Evolutionary conservation across 2,888 invertebrate genomes (phyloP), one percentile per base, ranked within the genome.

Genomic region (Ectemnius lituratus): DNA sequence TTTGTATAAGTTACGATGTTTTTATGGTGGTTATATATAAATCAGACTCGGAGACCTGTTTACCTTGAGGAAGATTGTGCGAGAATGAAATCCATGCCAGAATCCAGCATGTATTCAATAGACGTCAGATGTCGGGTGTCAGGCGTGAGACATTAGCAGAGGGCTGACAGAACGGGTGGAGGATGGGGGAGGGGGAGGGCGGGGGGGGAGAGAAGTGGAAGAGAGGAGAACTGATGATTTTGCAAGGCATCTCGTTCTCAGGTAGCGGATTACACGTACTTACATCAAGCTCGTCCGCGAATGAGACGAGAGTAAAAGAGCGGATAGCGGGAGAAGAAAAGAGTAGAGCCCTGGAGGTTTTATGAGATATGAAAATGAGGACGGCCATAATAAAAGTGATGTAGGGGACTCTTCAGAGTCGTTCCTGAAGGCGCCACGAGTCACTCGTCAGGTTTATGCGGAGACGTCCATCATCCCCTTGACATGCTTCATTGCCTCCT

Each of bases 321-420:
- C 37, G 37, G 37, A 37, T 23, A 23, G 23, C 37, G 8, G 37
- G 37, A 37, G 37, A 37, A 37, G 37, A 37, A 37, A 37, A 70
- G 80, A 76, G 80, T 67, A 78, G 83, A 79, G 82, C 85, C 82
- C 85, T 76, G 85, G 82, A 88, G 87, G 85, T 88, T 90, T 89
- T 90, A 90, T 90, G 90, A 90, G 90, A 90, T 90, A 90, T 90
- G 90, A 90, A 90, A 90, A 90, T 90, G 90, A 90, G 90, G 88
- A 90, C 85, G 88, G 90, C 88, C 88, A 91, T 91, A 91, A 91
- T 91, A 91, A 91, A 91, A 91, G 91, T 91, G 91, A 91, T 91
- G 91, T 91, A 91, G 91, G 91, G 90, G 90, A 90, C 91, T 91
- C 91, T 89, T 89, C 91, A 90, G 91, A 90, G 91, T 91, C 91